Evolutionary conservation across 1,140 invertebrate species (phyloP), one percentile per base, ranked within the genome.

Genomic region (Drosophila tsacasi): DNA sequence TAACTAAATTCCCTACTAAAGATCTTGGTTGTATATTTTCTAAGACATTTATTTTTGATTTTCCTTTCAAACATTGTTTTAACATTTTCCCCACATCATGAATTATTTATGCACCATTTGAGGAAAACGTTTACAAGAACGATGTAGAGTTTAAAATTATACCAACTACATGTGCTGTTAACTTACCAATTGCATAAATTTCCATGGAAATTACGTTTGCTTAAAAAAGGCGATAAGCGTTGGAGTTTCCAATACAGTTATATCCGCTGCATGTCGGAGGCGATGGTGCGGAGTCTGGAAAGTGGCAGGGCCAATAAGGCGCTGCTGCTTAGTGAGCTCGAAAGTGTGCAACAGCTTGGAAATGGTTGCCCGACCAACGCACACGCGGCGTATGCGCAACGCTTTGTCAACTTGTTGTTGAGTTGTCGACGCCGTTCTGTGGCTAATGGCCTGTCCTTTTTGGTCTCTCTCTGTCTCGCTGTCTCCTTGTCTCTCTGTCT

Each of bases 341-440:
- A 89, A 85, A 91, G 67, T 77, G 85, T 90, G 79, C 86, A 90
- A 82, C 85, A 90, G 85, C 85, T 86, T 85, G 85, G 85, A 90
- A 90, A 89, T 82, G 73, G 75, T 90, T 81, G 72, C 79, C 55
- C 46, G 59, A 58, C 46, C 46, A 57, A 58, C 42, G 66, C 67
- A 81, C 35, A 83, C 72, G 67, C 62, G 64, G 76, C 84, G 84
- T 84, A 87, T 87, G 83, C 85, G 77, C 79, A 84, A 81, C 66
- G 64, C 42, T 55, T 72, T 73, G 81, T 76, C 79, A 54, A 47
- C 57, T 75, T 75, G 69, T 63, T 75, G 72, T 62, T 54, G 42
- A 76, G 71, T 64, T 61, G 63, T 59, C 72, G 63, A 44, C 54
- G 50, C 61, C 64, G 59, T 68, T 40, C 60, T 61, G 68, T 68